phyloP scores from a whole-genome alignment of 64 coral and sea anemone genomes.

The Actinia tenebrosa region DNA sequence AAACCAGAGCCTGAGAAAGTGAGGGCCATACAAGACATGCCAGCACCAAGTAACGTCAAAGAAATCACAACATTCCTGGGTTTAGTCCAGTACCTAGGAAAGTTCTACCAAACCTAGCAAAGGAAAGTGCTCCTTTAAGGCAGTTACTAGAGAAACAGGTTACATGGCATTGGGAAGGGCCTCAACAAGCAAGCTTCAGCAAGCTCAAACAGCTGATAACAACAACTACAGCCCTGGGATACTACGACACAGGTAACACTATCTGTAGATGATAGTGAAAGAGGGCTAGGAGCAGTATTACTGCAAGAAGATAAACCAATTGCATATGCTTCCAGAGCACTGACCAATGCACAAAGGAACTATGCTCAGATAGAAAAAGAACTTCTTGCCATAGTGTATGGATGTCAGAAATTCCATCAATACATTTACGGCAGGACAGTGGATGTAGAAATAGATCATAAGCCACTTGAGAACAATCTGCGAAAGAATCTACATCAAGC shows the following conservation, averaged over 20 bases:
- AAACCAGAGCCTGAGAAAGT: constrained; percentile 50
- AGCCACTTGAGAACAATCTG: constrained; percentile 45
- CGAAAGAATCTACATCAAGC: constrained; percentile 29
- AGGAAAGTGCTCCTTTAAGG: constrained; percentile 31
- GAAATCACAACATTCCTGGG: constrained; percentile 43
- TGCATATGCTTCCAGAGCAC: constrained; percentile 26
- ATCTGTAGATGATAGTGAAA: constrained; percentile 31
- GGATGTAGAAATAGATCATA: constrained; percentile 36
- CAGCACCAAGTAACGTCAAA: constrained; percentile 11
- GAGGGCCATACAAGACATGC: constrained; percentile 36
- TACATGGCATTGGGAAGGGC: constrained; percentile 29
- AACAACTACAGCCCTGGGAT: constrained; percentile 13
- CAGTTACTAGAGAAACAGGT: constrained; percentile 30
- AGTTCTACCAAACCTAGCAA: constrained; percentile 37
- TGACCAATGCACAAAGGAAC: constrained; percentile 16
- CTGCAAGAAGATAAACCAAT: constrained; percentile 36
- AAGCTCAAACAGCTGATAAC: constrained; percentile 20
- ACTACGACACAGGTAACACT: constrained; percentile 32
- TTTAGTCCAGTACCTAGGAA: constrained; percentile 47
- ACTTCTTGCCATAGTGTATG: constrained; percentile 34
- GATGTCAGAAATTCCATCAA: constrained; percentile 48
- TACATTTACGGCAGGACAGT: constrained; percentile 40
- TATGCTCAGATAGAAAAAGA: constrained; percentile 47
- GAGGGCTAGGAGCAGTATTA: constrained; percentile 38
- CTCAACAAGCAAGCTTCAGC: constrained; percentile 34